phyloP scores from a whole-genome alignment of 2,113 vertebrate genomes.

The Apus apus region DNA sequence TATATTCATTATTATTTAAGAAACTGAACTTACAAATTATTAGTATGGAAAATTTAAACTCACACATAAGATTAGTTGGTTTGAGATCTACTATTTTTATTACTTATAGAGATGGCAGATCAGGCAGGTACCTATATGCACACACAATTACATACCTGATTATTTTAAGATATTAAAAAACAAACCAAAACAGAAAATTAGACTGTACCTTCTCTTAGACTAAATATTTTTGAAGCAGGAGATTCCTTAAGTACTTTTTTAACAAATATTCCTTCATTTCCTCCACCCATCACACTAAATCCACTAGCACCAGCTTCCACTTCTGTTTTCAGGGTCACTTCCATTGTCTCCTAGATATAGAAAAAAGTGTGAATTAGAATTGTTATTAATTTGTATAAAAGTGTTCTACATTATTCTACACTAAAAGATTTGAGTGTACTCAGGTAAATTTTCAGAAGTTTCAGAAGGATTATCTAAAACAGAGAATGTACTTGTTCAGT shows the following conservation, averaged over 20 bases:
- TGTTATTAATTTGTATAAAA: neutral
- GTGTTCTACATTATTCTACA: neutral
- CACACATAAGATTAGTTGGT: neutral
- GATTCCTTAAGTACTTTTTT: constrained; percentile 90
- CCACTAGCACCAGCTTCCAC: constrained; percentile 86
- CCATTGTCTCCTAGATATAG: constrained; percentile 66
- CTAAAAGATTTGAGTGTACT: neutral
- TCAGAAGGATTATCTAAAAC: neutral
- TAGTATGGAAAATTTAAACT: neutral
- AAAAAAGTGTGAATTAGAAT: neutral
- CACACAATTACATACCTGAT: neutral
- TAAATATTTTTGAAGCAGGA: constrained; percentile 86
- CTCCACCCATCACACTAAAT: constrained; percentile 89
- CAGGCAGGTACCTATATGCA: neutral
- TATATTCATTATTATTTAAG: neutral
- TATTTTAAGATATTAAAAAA: neutral
- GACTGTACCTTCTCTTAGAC: constrained; percentile 88
- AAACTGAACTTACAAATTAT: neutral
- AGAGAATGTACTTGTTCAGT: neutral
- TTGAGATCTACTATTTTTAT: neutral
- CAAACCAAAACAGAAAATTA: neutral
- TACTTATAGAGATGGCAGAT: neutral
- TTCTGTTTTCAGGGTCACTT: constrained; percentile 85
- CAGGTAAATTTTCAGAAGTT: neutral
- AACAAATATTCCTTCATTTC: constrained; percentile 89